Conservation (phyloP, 2,113 vertebrate species). For the Lophura nycthemera region DNA sequence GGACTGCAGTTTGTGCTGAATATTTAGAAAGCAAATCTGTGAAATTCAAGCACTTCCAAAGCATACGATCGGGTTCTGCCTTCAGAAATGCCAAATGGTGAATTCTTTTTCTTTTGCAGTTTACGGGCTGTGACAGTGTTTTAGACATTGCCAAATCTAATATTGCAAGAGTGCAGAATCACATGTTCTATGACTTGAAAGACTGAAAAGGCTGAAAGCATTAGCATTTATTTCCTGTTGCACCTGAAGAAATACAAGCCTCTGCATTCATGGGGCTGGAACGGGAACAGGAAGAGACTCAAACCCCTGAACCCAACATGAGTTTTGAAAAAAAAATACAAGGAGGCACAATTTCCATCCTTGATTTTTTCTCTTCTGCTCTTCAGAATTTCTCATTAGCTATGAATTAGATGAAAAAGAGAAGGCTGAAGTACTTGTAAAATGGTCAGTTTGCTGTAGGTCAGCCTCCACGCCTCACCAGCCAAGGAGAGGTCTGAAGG, state of each 20-base stretch:
- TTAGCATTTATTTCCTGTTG: slow-evolving; percentile 39
- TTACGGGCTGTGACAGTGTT: slow-evolving; percentile 30
- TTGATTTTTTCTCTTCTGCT: not conserved
- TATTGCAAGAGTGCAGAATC: slow-evolving; percentile 35
- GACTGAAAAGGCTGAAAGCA: not conserved
- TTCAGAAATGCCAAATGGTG: not conserved
- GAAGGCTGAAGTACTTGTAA: not conserved
- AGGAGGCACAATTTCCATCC: not conserved
- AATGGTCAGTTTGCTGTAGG: not conserved
- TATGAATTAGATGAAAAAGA: not conserved
- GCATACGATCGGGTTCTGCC: not conserved
- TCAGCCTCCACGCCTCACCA: not conserved
- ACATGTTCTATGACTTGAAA: slow-evolving; percentile 23
- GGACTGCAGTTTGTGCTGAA: slow-evolving; percentile 25
- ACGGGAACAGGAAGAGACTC: not conserved
- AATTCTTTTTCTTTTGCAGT: slow-evolving; percentile 43
- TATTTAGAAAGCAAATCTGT: slow-evolving; percentile 36
- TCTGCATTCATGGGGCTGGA: slow-evolving; percentile 27
- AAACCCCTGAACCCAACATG: not conserved
- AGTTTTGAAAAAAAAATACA: not conserved
- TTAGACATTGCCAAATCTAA: slow-evolving; percentile 48
- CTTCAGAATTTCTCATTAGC: not conserved
- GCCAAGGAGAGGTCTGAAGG: not conserved
- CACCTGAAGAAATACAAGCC: slow-evolving; percentile 45
- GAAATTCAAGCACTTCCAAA: slow-evolving; percentile 44